These are phyloP conservation scores for Sus cebifrons DNA, from an alignment of 2,797 vertebrate genomes.

Conservation along the genomic window DNA sequence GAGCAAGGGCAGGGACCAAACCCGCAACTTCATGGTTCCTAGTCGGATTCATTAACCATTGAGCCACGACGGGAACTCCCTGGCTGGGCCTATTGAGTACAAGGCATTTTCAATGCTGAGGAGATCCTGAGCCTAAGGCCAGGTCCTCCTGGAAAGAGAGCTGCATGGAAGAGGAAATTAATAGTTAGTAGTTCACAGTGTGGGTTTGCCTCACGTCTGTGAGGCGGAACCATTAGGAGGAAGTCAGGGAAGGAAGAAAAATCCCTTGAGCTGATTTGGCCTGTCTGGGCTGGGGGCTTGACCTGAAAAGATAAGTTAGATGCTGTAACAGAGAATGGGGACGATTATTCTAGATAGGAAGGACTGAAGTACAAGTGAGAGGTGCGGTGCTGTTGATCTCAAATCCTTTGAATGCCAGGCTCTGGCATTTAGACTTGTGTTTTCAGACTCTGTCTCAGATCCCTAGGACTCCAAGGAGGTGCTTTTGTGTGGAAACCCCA, in stretches of 20 bases:
- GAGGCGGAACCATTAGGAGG: background rate
- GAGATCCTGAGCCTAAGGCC: background rate
- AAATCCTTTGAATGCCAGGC: background rate
- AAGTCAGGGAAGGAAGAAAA: background rate
- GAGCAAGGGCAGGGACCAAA: no score
- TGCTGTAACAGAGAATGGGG: background rate
- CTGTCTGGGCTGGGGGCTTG: background rate
- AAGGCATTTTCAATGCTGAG: background rate
- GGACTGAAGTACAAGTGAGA: background rate
- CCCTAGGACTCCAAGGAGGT: background rate
- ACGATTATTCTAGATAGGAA: background rate
- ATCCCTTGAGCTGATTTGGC: background rate
- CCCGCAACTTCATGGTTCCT: no score
- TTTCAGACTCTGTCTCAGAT: background rate
- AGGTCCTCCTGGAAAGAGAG: background rate
- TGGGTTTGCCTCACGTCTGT: background rate
- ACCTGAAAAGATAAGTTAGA: background rate
- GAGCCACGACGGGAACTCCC: no score
- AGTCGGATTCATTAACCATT: no score
- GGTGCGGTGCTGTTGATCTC: no score
- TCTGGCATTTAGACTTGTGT: background rate
- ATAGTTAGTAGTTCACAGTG: background rate
- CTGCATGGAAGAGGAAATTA: background rate
- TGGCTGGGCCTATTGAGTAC: background rate
- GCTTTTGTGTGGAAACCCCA: background rate